Base-by-base conservation (phyloP, 2,797 vertebrate genomes). In the Threskiornis aethiopicus region DNA sequence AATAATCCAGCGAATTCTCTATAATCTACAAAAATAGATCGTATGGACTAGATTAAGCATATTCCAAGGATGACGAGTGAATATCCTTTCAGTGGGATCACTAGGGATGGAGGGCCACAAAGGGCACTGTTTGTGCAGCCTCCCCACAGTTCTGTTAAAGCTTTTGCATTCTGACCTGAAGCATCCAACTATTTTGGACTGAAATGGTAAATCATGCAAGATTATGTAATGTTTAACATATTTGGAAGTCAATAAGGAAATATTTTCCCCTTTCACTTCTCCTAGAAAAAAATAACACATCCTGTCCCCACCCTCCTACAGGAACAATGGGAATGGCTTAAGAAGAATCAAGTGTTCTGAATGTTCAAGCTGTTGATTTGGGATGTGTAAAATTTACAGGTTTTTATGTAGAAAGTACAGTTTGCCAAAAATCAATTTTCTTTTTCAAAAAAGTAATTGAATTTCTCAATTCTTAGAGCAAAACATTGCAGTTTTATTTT, bases 401-500 rank as follows among this genome's bases (percentile, higher is more conserved):
- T 0, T 71, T 83, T 62, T 37, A 61, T 46, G 8, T 11, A 12
- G 47, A 39, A 77, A 80, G 4, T 15, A 24, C 2, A 87, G 5
- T 7, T 47, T 84, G 29, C 6, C 4, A 82, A 79, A 90, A 58
- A 8, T 18, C 7, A 54, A 64, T 75, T 67, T 70, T 72, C 6
- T 52, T 69, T 71, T 66, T 49, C 4, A 19, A 42, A 57, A 57
- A 24, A 26, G 17, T 2, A 42, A 29, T 9, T 12, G 1, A 24
- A 52, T 20, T 61, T 12, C 25, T 64, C 13, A 70, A 66, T 25
- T 49, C 25, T 33, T n/a, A 46, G 16, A 76, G 26, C 9, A 75
- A 83, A 83, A n/a, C 0, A 31, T 54, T 46, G 87, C 14, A n/a
- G 3, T 31, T 5, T 0, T 22, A 2, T 3, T 37, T 26, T 18